A percentile compares a stretch with the other conserved stretches of the same genome.
Conservation (phyloP, 2,797 vertebrate genomes). For the Eidolon dupreanum region DNA sequence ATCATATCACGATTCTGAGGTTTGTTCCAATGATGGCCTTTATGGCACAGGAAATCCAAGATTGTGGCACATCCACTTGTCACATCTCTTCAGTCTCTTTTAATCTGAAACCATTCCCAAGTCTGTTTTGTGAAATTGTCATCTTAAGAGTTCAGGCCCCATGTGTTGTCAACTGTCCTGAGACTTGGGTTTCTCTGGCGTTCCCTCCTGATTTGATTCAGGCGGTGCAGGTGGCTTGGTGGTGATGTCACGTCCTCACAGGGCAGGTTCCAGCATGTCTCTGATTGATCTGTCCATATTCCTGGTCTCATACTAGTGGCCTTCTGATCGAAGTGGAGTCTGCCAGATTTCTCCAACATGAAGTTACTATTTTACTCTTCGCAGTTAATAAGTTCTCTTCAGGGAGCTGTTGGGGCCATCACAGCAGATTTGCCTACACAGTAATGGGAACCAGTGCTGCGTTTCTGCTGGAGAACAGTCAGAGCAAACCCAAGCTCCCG, state of each 20-base stretch:
- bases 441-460: too few relatives aligned
- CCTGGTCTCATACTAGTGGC: too few relatives aligned
- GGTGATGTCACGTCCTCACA: fast-evolving
- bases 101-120: fast-evolving
- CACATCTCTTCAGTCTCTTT: background rate
- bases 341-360: background rate
- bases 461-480: background rate
- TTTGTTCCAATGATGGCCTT: fast-evolving
- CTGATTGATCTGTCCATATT: too few relatives aligned
- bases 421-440: background rate
- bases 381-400: background rate
- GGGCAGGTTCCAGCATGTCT: background rate
- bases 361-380: background rate
- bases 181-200: too few relatives aligned
- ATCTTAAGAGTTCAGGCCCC: background rate
- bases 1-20: fast-evolving
- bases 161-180: fast-evolving
- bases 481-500: background rate
- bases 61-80: fast-evolving
- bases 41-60: too few relatives aligned
- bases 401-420: background rate
- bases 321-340: background rate
- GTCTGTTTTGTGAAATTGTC: background rate
- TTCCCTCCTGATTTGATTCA: background rate
- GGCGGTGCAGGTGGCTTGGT: background rate